Evolutionary conservation across 2,113 vertebrate genomes (phyloP), one percentile per base, ranked within the genome.

Genomic region (Rhinopomastus cyanomelas): DNA sequence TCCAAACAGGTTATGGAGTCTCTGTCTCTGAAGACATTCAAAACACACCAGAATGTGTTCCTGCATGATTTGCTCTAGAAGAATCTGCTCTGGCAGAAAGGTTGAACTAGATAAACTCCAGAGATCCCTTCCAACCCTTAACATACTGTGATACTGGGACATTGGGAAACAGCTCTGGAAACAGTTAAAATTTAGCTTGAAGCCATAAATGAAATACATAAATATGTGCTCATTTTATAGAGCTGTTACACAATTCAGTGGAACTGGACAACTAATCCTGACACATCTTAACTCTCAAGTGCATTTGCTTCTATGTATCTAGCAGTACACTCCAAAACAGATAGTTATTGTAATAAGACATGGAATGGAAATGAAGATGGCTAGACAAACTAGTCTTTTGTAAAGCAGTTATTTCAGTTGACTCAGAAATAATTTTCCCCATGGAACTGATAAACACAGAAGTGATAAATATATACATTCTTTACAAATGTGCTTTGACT

Each of bases 101-200:
- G 15, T 42, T 42, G 39, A 15, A 42, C 39, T 42, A 42, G 39
- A 42, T 42, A 15, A 42, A 12, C 39, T 42, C 39, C 39, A 42
- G 39, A 42, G 15, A 42, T 15, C 39, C 39, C 39, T 42, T 42
- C 15, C 39, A 42, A 42, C 39, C 39, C 39, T 42, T 11, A 42
- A 42, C 39, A 42, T 42, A 15, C 11, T 42, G 39, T 42, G 39
- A 42, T 42, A 42, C 39, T 42, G 39, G 11, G 39, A 42, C 15
- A 42, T 42, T 42, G 39, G 11, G n/a, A n/a, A n/a, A n/a, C n/a
- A n/a, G 39, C 34, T 83, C 39, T 60, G 72, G 29, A 77, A 81
- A 77, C 7, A 64, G 81, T 87, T 94, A 82, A 92, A 85, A 82
- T 73, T 82, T 93, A 93, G 52, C 85, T 89, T 80, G 23, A 69